phyloP scores from a whole-genome alignment of 2,113 vertebrate species.

The Nansenia antarctica region DNA sequence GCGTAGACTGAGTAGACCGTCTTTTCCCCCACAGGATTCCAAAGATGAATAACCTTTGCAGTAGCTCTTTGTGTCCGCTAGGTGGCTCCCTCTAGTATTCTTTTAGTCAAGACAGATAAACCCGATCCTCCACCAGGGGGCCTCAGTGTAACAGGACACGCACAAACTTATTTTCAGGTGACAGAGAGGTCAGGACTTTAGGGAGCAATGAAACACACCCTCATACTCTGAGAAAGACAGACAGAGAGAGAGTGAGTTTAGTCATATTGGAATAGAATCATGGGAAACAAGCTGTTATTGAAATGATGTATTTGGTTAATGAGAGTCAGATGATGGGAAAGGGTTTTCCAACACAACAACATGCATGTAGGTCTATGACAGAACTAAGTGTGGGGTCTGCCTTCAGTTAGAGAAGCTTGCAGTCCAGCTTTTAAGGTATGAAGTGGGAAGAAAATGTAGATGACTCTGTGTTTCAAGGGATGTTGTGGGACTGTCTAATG shows the following conservation, averaged over 20 bases:
- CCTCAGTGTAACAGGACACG: background rate
- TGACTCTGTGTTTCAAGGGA: too few species aligned
- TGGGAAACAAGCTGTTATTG: background rate
- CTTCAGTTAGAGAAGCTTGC: background rate
- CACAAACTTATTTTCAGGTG: background rate
- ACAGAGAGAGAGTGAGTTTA: too few species aligned
- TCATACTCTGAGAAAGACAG: too few species aligned
- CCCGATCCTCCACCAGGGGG: background rate
- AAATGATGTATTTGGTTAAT: background rate
- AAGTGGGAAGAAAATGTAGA: too few species aligned
- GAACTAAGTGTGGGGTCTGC: too few species aligned
- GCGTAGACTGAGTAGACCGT: too few species aligned
- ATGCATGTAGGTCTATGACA: too few species aligned
- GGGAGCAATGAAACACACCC: too few species aligned
- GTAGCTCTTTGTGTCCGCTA: slow-evolving; percentile 37
- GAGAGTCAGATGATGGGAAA: background rate
- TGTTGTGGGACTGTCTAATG: too few species aligned
- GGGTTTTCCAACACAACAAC: background rate
- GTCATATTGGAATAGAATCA: background rate
- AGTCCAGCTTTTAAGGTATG: too few species aligned
- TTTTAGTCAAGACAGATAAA: background rate
- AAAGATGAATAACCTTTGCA: too few species aligned
- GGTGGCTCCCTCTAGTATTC: slow-evolving; percentile 15
- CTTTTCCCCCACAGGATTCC: too few species aligned
- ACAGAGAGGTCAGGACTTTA: background rate